phyloP scores from a whole-genome alignment of 2,888 invertebrate species.

The Congeria kusceri region DNA sequence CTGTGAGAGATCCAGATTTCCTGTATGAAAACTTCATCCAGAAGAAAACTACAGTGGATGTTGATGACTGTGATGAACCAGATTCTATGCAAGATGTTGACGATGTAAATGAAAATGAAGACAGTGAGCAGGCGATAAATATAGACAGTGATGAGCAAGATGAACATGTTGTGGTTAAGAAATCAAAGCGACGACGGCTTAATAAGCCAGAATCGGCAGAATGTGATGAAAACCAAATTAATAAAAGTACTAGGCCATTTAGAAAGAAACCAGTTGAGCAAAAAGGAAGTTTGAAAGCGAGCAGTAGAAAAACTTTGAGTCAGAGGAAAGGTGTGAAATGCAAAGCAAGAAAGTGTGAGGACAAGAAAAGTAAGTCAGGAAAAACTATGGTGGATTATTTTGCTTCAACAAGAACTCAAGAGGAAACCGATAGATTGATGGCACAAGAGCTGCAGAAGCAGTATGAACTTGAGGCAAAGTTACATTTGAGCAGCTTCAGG shows the following conservation, averaged over 20 bases:
- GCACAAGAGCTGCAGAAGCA: slow-evolving; percentile 57
- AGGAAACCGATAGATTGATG: slow-evolving; percentile 43
- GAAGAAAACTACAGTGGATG: slow-evolving; percentile 12
- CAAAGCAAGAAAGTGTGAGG: not conserved
- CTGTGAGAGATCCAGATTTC: slow-evolving; percentile 2
- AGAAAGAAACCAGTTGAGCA: slow-evolving; percentile 12
- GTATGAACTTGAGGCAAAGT: slow-evolving; percentile 57
- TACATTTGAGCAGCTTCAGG: slow-evolving; percentile 42
- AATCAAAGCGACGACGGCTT: too few species aligned
- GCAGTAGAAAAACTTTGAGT: slow-evolving; percentile 8
- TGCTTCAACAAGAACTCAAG: slow-evolving; percentile 31
- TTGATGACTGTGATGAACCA: not conserved
- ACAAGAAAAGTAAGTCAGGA: slow-evolving; percentile 3
- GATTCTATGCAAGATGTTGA: too few species aligned
- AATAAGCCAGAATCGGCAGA: too few species aligned
- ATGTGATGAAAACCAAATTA: too few species aligned
- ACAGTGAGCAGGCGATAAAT: not conserved
- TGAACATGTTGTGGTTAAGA: too few species aligned
- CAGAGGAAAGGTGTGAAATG: not conserved
- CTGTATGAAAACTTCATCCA: slow-evolving; percentile 7
- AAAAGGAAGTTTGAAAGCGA: too few species aligned
- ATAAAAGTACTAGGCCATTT: not conserved
- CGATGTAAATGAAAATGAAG: not conserved
- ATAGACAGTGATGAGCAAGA: too few species aligned
- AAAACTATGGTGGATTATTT: slow-evolving; percentile 51